phyloP scores from a whole-genome alignment of 2,113 vertebrate genomes.

The Varanus salvator region DNA sequence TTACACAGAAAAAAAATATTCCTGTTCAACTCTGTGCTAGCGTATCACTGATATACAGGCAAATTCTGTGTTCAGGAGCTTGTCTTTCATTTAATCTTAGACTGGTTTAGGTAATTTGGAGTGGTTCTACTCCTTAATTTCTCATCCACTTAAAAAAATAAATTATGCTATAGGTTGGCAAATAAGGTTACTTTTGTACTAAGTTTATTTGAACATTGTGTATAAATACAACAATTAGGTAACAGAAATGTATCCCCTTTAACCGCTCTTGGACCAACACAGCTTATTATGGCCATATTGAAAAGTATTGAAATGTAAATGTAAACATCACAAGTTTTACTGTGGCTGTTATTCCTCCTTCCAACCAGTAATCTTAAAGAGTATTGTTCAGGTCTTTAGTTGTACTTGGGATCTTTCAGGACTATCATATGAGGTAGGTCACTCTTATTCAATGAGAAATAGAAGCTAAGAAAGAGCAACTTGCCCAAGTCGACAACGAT shows the following conservation, averaged over 20 bases:
- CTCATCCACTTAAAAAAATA: not conserved
- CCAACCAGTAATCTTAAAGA: not conserved
- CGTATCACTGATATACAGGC: not conserved
- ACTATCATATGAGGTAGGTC: not conserved
- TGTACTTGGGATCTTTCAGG: not conserved
- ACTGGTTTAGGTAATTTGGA: not conserved
- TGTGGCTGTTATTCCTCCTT: not conserved
- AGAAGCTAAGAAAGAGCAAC: not conserved
- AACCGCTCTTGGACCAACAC: not conserved
- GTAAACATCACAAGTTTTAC: not conserved
- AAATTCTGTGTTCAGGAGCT: not conserved
- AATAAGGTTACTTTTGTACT: not conserved
- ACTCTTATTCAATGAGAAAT: not conserved
- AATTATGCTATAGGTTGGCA: not conserved
- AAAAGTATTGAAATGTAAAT: not conserved
- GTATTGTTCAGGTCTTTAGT: not conserved
- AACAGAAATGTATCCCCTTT: not conserved
- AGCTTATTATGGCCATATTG: too few species aligned
- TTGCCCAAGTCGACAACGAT: not conserved
- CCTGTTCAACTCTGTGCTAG: not conserved
- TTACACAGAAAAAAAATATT: not conserved
- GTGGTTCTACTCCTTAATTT: not conserved
- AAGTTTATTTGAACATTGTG: not conserved
- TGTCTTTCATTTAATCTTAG: not conserved
- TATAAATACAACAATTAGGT: not conserved